phyloP scores from a whole-genome alignment of 2,888 invertebrate genomes.

The Altica lythri region DNA sequence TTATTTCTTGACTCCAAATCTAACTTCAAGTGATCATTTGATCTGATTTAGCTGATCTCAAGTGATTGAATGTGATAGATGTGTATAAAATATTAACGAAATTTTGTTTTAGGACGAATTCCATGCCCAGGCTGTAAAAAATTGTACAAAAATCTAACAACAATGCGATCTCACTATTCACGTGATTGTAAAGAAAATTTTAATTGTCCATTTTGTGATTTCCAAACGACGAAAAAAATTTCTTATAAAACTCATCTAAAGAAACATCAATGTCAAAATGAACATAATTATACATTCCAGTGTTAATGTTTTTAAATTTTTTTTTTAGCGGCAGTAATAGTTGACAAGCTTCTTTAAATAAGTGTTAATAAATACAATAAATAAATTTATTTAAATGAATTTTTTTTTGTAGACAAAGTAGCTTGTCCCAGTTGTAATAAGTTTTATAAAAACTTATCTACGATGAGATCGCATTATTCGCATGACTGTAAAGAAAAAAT shows the following conservation, averaged over 20 bases:
- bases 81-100: no score
- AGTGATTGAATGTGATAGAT: no score
- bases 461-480: constrained; percentile 30
- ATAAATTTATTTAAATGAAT: background rate
- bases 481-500: constrained; percentile 32
- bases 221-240: constrained; percentile 24
- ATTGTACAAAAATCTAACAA: constrained; percentile 25
- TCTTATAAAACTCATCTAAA: constrained; percentile 18
- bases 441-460: constrained; percentile 27
- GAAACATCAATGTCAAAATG: constrained; percentile 1
- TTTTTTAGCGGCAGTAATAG: no score
- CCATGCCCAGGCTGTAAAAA: constrained; percentile 30
- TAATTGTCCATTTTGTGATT: constrained; percentile 24
- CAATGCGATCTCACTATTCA: constrained; percentile 28
- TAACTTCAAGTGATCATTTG: no score
- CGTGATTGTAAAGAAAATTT: constrained; percentile 27
- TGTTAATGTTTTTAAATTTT: no score
- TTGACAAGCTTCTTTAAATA: no score
- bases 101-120: background rate
- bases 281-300: background rate
- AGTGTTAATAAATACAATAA: no score
- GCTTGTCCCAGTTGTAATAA: constrained; percentile 28
- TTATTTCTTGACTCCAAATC: no score
- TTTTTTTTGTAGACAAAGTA: background rate
- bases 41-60: no score